Percentiles rank a stretch among this genome's conserved stretches.
Conservation (phyloP, 2,113 vertebrate genomes). For the Nothoprocta perdicaria region DNA sequence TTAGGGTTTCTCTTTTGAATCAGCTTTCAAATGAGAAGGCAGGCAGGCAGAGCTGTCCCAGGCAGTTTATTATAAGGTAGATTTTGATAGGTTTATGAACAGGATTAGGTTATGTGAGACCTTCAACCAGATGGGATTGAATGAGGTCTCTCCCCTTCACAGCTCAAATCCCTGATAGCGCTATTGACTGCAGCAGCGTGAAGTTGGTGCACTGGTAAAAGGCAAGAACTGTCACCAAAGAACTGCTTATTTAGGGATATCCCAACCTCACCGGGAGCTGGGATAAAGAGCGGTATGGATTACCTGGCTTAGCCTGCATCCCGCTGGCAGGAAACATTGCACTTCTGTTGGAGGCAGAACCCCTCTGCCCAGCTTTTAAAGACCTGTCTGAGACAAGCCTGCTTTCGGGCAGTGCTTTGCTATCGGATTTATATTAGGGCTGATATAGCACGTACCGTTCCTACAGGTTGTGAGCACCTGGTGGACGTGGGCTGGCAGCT, state of each 20-base stretch:
- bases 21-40: neutral
- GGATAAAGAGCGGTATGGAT: accelerated
- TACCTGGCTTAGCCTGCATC: neutral
- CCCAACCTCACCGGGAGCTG: neutral
- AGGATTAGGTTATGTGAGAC: neutral
- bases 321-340: neutral
- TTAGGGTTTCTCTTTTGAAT: conserved; percentile 4
- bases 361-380: conserved; percentile 18
- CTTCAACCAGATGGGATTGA: neutral
- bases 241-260: neutral
- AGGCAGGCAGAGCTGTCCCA: neutral
- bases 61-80: neutral
- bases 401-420: neutral
- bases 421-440: conserved; percentile 27
- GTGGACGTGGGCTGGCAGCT: neutral
- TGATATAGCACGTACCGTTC: neutral
- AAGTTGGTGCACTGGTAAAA: neutral
- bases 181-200: neutral
- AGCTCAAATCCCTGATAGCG: neutral
- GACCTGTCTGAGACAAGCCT: conserved; percentile 26
- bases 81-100: neutral
- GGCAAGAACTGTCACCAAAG: neutral
- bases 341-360: neutral
- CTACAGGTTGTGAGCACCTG: neutral
- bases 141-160: neutral